Evolutionary conservation across 2,888 invertebrate species (phyloP), one percentile per base, ranked within the genome.

Genomic region (Drosophila vallismaia): DNA sequence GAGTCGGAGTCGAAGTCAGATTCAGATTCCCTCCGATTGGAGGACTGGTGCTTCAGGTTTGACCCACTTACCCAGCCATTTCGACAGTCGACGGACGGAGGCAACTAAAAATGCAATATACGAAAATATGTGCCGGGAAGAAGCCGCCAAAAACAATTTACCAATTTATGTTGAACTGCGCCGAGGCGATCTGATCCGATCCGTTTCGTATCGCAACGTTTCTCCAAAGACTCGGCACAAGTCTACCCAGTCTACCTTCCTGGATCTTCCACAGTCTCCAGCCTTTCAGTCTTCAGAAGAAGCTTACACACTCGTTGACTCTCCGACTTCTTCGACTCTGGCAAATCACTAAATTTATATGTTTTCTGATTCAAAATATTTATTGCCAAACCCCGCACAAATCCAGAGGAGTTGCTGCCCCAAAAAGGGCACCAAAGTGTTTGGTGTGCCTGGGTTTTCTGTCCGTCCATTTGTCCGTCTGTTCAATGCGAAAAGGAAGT

Each of bases 311-410:
- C 48, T 66, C 49, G 74, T 53, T 63, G 73, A 73, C 67, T 77
- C 54, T 48, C 59, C 40, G 40, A 42, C 40, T 42, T 42, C 40
- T 42, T 42, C 40, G 40, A 42, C 40, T 42, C 40, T 90, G 89
- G 89, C 88, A 90, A 90, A 90, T 89, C 90, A 89, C 89, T 79
- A 87, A 89, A 89, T 89, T 90, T 89, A 90, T 89, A 90, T 89
- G 86, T 89, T 89, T 89, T 86, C 80, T 80, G 89, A 90, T 89
- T 89, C 88, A 79, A 90, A 90, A 89, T 89, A 89, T 90, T 89
- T 89, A 89, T 89, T 88, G 85, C 88, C 86, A 86, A 77, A 76
- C 64, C 77, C 58, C 71, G 38, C 63, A 71, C 68, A 66, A 63
- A 64, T 67, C 73, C 71, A 58, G 75, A 45, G 67, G 67, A 67